Base-by-base conservation (phyloP, 2,113 vertebrate genomes). In the Rhabdomys dilectus region DNA sequence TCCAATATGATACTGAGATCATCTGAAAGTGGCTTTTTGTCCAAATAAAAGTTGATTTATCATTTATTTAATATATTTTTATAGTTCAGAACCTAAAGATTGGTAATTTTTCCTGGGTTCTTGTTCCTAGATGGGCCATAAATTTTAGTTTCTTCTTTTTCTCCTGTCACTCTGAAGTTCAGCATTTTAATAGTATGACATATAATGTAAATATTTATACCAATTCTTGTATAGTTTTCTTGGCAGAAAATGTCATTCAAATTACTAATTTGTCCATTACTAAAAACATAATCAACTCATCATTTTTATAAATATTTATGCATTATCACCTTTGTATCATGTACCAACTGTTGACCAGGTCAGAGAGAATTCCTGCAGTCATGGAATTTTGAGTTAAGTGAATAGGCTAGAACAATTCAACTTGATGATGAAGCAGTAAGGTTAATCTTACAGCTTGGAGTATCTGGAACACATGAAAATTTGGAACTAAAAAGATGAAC, bases 251-350 rank as follows among this genome's bases (percentile, higher is more conserved):
- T 95, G 68, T 94, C 29, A 26, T 91, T 53, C 81, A 64, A 88
- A 88, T 84, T 85, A 56, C 34, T 89, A 91, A 31, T 58, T 84
- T 7, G 86, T 91, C 16, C 17, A 72, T 81, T 91, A 89, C 17
- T 81, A 77, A 78, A 94, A 76, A 22, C 16, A 86, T 36, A 93
- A 89, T 88, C 26, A 53, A 19, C n/a, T 88, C 22, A 82, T 64
- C 21, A 78, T 96, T 91, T 95, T 94, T 34, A 85, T 60, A 88
- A 60, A 16, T 90, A 73, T 87, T 36, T 91, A 39, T 89, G 62
- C 6, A 80, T 70, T 19, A 77, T 85, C 39, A 85, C 7, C 68
- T 86, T 34, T 51, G 11, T 88, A 56, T 93, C 39, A 91, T 70
- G 29, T 42, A 68, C 36, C 15, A 85, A 88, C 39, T 76, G 26